Conservation (phyloP, 2,113 vertebrate species). For the Paradoxurus hermaphroditus region DNA sequence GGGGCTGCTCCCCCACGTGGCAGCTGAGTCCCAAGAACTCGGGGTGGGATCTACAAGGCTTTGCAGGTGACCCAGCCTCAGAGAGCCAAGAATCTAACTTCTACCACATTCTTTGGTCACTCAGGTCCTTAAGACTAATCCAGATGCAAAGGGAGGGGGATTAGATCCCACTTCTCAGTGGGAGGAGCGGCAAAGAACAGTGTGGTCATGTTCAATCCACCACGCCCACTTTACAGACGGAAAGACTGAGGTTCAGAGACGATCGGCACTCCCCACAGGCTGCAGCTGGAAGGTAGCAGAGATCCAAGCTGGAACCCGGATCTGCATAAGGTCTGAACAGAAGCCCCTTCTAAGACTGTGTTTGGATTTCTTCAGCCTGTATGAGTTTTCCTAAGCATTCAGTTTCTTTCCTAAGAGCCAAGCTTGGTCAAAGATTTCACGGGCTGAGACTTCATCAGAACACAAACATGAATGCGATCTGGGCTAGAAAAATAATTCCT, state of each 20-base stretch:
- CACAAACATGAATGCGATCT: neutral
- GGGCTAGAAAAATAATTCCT: neutral
- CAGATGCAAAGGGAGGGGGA: neutral
- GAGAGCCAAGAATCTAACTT: neutral
- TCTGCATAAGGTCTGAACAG: neutral
- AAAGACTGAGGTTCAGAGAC: neutral
- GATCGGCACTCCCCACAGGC: neutral
- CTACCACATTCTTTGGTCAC: neutral
- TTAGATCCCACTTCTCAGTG: neutral
- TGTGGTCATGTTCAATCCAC: accelerated
- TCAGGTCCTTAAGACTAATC: neutral
- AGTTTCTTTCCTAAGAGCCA: neutral
- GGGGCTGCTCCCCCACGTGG: neutral
- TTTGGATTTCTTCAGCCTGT: neutral
- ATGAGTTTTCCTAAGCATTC: neutral
- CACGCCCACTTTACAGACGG: neutral
- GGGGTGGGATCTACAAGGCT: neutral
- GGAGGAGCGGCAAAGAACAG: neutral
- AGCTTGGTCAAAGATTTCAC: neutral
- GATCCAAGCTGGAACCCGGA: neutral
- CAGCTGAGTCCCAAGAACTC: neutral
- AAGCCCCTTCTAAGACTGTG: neutral
- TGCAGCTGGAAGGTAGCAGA: neutral
- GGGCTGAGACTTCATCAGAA: neutral
- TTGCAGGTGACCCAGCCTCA: accelerated